phyloP scores from a whole-genome alignment of 2,113 vertebrate species.

The Dromiciops gliroides region DNA sequence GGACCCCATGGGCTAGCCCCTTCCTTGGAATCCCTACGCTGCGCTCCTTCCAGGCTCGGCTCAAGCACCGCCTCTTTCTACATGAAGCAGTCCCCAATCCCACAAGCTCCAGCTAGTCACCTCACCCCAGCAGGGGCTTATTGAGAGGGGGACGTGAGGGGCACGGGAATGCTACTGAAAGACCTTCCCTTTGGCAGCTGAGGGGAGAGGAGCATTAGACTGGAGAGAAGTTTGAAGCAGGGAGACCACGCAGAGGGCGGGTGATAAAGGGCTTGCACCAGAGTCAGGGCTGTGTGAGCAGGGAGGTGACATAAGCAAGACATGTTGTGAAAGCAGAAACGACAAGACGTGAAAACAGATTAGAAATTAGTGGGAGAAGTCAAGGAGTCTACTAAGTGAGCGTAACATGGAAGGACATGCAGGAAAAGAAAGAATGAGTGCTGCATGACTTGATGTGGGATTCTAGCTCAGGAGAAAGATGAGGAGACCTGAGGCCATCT shows the following conservation, averaged over 20 bases:
- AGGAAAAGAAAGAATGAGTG: background rate
- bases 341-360: background rate
- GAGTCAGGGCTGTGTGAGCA: background rate
- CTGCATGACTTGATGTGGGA: background rate
- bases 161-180: background rate
- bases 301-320: background rate
- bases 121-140: too few relatives aligned
- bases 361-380: background rate
- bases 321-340: background rate
- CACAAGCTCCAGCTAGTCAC: background rate
- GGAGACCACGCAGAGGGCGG: background rate
- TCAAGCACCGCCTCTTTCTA: background rate
- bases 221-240: background rate
- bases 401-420: background rate
- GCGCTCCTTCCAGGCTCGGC: background rate
- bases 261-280: background rate
- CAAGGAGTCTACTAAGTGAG: background rate
- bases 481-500: background rate
- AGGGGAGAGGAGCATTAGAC: background rate
- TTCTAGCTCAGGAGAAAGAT: background rate
- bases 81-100: background rate
- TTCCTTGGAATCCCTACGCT: background rate
- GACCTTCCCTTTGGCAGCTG: background rate
- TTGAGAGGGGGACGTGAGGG: too few relatives aligned
- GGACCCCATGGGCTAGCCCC: background rate